Evolutionary conservation across 2,888 invertebrate species (phyloP).

Genomic region (Pristionchus entomophagus): DNA sequence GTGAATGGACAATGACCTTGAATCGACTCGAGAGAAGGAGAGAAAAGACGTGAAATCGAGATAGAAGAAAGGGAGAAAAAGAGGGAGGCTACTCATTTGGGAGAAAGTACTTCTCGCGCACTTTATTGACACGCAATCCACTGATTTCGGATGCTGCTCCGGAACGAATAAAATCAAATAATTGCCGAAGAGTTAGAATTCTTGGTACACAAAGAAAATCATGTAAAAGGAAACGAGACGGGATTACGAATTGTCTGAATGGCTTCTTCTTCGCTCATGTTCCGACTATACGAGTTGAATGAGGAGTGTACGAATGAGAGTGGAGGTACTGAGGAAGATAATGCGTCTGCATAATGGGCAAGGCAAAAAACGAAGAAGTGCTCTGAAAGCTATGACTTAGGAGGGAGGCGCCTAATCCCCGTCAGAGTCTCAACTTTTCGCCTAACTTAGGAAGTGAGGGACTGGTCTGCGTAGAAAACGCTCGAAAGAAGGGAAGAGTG

Average conservation of each 20-base stretch:
- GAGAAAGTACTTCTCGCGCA: constrained; percentile 18
- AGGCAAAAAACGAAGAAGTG: too few species aligned
- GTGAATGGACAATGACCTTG: constrained; percentile 32
- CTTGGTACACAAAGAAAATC: neutral
- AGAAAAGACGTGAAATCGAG: constrained; percentile 19
- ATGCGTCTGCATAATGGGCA: too few species aligned
- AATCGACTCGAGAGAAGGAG: neutral
- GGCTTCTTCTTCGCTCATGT: too few species aligned
- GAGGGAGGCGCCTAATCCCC: too few species aligned
- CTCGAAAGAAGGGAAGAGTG: neutral
- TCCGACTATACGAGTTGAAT: too few species aligned
- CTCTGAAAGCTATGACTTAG: too few species aligned
- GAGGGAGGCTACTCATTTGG: constrained; percentile 19
- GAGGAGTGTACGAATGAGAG: too few species aligned
- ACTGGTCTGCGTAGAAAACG: neutral
- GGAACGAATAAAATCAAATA: neutral
- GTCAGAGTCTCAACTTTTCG: neutral
- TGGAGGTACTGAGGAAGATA: too few species aligned
- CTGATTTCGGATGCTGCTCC: neutral
- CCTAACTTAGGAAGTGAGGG: neutral
- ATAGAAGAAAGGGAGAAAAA: neutral
- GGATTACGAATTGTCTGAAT: neutral
- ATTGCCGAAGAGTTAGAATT: too few species aligned
- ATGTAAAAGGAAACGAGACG: neutral
- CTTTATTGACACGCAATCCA: neutral